Percentiles rank a stretch among this genome's conserved stretches.
These are phyloP conservation scores for Cepaea nemoralis DNA, from an alignment of 1,140 invertebrate genomes.

Conservation along the genomic window DNA sequence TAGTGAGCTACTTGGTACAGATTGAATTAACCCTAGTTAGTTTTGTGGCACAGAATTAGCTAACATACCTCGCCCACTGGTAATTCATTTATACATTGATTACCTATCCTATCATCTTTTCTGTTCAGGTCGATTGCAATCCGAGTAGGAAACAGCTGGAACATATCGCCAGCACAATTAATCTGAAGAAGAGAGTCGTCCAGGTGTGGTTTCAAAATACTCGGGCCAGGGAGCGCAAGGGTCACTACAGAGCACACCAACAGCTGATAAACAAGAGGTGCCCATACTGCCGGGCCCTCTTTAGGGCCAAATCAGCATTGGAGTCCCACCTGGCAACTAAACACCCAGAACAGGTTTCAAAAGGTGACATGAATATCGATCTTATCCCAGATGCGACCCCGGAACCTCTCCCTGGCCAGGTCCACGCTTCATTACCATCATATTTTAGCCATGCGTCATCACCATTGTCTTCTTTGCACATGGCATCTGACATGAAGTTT, in stretches of 20 bases:
- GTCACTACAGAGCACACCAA: slow-evolving; percentile 89
- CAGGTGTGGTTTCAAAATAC: slow-evolving; percentile 99
- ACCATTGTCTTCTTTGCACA: slow-evolving; percentile 65
- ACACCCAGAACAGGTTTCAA: slow-evolving; percentile 90
- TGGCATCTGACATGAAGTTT: slow-evolving; percentile 74
- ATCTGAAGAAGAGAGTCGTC: slow-evolving; percentile 90
- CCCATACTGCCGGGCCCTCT: slow-evolving; percentile 92
- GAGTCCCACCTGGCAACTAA: slow-evolving; percentile 94
- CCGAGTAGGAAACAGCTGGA: slow-evolving; percentile 97
- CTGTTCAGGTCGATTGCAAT: slow-evolving; percentile 85
- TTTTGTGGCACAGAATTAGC: too few relatives aligned
- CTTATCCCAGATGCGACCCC: slow-evolving; percentile 82
- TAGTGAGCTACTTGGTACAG: too few relatives aligned
- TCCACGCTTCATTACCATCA: slow-evolving; percentile 45
- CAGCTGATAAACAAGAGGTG: slow-evolving; percentile 96
- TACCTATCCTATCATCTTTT: not conserved
- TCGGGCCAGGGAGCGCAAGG: slow-evolving; percentile 97
- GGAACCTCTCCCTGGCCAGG: slow-evolving; percentile 79
- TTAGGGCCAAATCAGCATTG: slow-evolving; percentile 93
- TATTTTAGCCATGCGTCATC: slow-evolving; percentile 67
- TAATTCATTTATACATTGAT: too few relatives aligned
- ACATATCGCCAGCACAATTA: slow-evolving; percentile 91
- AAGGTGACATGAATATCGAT: slow-evolving; percentile 93
- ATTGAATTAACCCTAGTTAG: too few relatives aligned
- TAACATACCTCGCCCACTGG: too few relatives aligned